Base-by-base conservation (phyloP, 2,888 invertebrate genomes). In the Xestoiulus laeticollis region DNA sequence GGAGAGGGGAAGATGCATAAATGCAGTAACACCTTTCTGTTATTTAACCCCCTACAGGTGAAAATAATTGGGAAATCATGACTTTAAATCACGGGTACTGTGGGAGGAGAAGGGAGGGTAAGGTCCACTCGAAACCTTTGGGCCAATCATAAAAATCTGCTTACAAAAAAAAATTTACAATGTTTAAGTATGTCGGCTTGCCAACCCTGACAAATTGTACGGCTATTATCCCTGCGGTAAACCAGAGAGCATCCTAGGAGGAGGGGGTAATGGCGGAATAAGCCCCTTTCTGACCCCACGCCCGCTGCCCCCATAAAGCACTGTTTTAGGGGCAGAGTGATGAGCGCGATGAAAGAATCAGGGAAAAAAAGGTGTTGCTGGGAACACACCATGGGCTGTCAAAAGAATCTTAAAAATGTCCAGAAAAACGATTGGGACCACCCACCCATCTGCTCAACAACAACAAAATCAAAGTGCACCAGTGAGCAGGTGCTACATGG, bases 31-130 rank as follows among this genome's bases (percentile, higher is more conserved):
- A 59, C 59, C 59, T 59, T 59, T 59, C 59, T 59, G 59, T 59
- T 59, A 59, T 59, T 59, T 59, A 59, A 59, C 59, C 59, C 59
- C 59, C 59, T 59, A 59, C 59, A 59, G 59, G 59, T 59, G 59
- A 19, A 59, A 19, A 59, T 59, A 59, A 59, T 59, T 59, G 59
- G 59, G 59, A 59, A 59, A 59, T 59, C 59, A 59, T 59, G 59
- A 59, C n/a, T 59, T 59, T 59, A 59, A 59, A 59, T 59, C 59
- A 59, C 59, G 6, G 38, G 38, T 38, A 38, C 38, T 38, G 38
- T 38, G 59, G n/a, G 59, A 48, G 48, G 59, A n/a, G n/a, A n/a
- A 59, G n/a, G 48, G 59, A 59, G n/a, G 59, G 59, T 59, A 59
- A n/a, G 59, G 59, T 59, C 59, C 59, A 59, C 59, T 59, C 59